Conservation (phyloP, 2,113 vertebrate genomes). For the Procavia capensis region DNA sequence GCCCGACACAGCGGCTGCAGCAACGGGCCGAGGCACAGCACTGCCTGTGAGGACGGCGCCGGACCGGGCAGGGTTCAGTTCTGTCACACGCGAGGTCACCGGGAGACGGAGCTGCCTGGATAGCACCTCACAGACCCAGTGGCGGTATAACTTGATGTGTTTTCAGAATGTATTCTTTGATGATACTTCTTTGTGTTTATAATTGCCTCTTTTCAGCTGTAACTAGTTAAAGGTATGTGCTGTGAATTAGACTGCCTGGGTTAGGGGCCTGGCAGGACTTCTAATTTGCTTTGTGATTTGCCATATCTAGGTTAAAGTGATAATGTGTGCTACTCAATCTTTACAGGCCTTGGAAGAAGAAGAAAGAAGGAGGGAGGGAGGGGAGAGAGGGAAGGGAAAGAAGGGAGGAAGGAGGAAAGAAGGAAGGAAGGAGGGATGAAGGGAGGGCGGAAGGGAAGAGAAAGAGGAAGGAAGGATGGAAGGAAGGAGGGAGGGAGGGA, state of each 20-base stretch:
- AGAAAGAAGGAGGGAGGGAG: no score
- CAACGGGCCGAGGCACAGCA: no score
- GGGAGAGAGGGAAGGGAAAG: not conserved
- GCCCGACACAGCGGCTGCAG: no score
- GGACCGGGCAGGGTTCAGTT: no score
- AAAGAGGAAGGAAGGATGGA: not conserved
- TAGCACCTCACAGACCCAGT: no score
- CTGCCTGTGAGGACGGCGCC: no score
- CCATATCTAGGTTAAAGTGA: not conserved
- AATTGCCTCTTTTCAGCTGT: not conserved
- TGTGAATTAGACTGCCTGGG: not conserved
- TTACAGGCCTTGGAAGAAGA: not conserved
- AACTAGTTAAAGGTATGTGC: not conserved
- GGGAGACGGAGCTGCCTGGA: no score
- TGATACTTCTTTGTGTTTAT: not conserved
- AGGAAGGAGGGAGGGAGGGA: not conserved
- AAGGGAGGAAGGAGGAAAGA: not conserved
- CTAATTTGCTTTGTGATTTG: constrained; percentile 29
- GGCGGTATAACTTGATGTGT: not conserved
- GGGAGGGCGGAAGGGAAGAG: not conserved
- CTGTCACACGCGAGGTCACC: no score
- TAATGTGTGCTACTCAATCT: not conserved
- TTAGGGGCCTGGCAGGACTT: not conserved
- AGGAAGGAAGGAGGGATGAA: not conserved
- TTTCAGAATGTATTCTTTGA: not conserved